These are phyloP conservation scores for Ramphastos sulfuratus DNA, from an alignment of 2,113 vertebrate species.

Conservation along the genomic window DNA sequence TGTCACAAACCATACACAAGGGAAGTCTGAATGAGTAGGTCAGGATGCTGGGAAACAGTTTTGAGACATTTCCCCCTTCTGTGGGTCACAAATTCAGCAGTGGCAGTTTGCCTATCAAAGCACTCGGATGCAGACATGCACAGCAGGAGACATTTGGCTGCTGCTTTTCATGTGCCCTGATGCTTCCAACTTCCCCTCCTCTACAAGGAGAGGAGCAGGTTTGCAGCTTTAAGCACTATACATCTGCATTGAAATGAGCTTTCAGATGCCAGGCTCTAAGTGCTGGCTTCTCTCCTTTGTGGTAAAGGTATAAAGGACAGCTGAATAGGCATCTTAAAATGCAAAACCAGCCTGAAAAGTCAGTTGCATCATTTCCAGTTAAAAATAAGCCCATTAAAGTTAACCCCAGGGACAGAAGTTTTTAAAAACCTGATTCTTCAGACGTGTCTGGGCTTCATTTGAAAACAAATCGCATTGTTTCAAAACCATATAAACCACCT, in stretches of 20 bases:
- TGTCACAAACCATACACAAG: fast-evolving
- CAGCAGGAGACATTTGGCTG: neutral
- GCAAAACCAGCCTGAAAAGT: neutral
- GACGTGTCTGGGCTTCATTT: neutral
- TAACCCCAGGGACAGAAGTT: neutral
- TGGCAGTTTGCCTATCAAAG: neutral
- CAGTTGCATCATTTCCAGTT: neutral
- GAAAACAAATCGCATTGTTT: neutral
- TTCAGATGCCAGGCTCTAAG: neutral
- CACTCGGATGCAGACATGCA: fast-evolving
- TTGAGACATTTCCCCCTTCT: neutral
- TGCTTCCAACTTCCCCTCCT: neutral
- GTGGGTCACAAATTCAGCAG: neutral
- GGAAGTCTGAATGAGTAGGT: neutral
- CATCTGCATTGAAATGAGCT: neutral
- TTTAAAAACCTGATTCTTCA: neutral
- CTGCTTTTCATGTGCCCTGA: neutral
- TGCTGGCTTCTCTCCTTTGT: neutral
- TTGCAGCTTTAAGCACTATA: neutral
- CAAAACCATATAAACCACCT: neutral
- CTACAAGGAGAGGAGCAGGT: neutral
- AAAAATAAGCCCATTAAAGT: neutral
- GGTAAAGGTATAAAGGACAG: neutral
- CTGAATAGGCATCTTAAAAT: neutral
- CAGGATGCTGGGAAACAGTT: neutral